Percentiles rank a stretch among this genome's conserved stretches.
Evolutionary conservation across 2,113 vertebrate species (phyloP).

Genomic region (Candoia aspera): DNA sequence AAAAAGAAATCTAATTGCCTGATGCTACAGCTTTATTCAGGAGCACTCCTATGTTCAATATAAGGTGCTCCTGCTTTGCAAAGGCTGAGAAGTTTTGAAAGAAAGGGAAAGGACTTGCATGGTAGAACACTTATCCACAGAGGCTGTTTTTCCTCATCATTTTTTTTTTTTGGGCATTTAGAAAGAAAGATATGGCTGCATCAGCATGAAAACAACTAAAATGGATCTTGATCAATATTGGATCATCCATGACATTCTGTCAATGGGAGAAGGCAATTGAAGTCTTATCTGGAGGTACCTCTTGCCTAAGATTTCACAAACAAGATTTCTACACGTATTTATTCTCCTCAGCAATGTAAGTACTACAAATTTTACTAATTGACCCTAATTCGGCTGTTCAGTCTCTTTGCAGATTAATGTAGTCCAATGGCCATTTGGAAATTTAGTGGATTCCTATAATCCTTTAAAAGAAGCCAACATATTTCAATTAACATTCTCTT

Average conservation of each 20-base stretch:
- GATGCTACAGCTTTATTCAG: not conserved
- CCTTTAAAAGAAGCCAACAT: too few relatives aligned
- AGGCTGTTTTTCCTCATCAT: not conserved
- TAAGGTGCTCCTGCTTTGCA: not conserved
- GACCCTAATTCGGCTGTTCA: too few relatives aligned
- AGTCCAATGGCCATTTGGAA: too few relatives aligned
- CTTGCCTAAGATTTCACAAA: too few relatives aligned
- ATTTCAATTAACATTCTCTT: too few relatives aligned
- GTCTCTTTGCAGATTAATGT: too few relatives aligned
- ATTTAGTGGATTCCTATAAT: too few relatives aligned
- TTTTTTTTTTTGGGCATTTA: not conserved
- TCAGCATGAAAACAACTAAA: not conserved
- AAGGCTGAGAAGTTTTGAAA: not conserved
- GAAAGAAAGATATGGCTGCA: not conserved
- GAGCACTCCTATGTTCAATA: not conserved
- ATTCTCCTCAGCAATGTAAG: too few relatives aligned
- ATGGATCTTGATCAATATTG: not conserved
- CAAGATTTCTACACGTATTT: too few relatives aligned
- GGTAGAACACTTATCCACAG: not conserved
- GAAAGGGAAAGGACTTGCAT: not conserved
- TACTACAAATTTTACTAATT: too few relatives aligned
- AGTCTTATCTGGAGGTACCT: not conserved
- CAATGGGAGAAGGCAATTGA: not conserved
- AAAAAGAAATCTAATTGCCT: too few relatives aligned
- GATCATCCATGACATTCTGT: not conserved